phyloP scores from a whole-genome alignment of 64 coral and sea anemone genomes.

The Pocillopora damicornis region DNA sequence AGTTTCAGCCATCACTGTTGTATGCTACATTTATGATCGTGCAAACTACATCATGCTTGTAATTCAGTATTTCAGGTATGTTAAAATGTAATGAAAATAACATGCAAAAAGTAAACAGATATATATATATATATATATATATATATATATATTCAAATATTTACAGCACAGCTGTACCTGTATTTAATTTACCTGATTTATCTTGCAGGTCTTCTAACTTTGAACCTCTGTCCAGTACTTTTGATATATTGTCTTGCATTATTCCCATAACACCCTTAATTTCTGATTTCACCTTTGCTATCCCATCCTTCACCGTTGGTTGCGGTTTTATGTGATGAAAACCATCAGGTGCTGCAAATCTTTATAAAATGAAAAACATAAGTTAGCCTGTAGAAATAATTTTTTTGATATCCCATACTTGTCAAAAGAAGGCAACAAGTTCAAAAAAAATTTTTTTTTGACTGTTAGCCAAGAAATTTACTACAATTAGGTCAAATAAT shows the following conservation, averaged over 20 bases:
- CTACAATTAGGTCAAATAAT: too few relatives aligned
- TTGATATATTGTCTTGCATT: constrained; percentile 96
- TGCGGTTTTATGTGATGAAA: constrained; percentile 52
- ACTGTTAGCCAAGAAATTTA: too few relatives aligned
- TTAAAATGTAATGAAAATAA: not conserved
- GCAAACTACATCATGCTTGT: too few relatives aligned
- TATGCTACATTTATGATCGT: too few relatives aligned
- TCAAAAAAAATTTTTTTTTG: too few relatives aligned
- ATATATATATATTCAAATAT: too few relatives aligned
- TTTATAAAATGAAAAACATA: constrained; percentile 6
- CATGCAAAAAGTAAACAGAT: not conserved
- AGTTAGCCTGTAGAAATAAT: not conserved
- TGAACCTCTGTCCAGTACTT: constrained; percentile 92
- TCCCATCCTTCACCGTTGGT: constrained; percentile 62
- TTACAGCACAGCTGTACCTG: too few relatives aligned
- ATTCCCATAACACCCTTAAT: constrained; percentile 83
- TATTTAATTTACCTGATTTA: constrained; percentile 71
- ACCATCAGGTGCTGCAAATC: constrained; percentile 82
- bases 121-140: not conserved
- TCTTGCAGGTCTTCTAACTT: constrained; percentile 96
- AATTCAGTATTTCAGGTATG: too few relatives aligned
- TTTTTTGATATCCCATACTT: not conserved
- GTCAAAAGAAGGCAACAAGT: too few relatives aligned
- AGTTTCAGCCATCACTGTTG: too few relatives aligned
- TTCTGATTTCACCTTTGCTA: constrained; percentile 83